Conservation (phyloP, 1,140 invertebrate genomes). For the Saccostrea cuccullata region DNA sequence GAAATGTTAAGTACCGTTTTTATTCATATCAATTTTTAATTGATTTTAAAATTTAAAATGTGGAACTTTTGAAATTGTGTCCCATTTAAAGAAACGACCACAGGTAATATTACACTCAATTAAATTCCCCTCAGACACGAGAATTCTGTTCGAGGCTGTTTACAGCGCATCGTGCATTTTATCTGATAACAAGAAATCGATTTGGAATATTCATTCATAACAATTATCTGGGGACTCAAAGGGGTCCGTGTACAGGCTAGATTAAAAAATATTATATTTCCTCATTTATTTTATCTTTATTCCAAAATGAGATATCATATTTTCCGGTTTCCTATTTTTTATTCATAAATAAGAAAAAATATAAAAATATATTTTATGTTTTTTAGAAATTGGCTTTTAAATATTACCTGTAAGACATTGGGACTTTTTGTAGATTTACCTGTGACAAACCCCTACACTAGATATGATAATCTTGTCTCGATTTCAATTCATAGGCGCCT, state of each 20-base stretch:
- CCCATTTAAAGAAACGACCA: not conserved
- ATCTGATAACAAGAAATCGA: not conserved
- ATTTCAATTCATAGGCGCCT: not conserved
- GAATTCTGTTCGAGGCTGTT: not conserved
- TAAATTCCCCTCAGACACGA: not conserved
- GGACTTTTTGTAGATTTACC: not conserved
- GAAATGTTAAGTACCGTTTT: no score
- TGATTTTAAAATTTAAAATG: no score
- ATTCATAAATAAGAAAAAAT: not conserved
- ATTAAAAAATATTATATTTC: not conserved
- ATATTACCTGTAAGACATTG: not conserved
- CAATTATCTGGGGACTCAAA: not conserved
- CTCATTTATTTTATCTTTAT: not conserved
- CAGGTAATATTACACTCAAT: not conserved
- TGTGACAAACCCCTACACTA: not conserved
- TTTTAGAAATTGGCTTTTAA: no score
- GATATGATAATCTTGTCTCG: not conserved
- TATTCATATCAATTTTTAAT: no score
- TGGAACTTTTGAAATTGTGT: no score
- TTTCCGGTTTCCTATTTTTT: not conserved
- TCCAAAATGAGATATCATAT: not conserved
- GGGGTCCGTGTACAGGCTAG: not conserved
- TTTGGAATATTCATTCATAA: not conserved
- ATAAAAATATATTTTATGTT: not conserved
- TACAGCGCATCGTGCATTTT: not conserved